phyloP scores from a whole-genome alignment of 2,113 vertebrate genomes.

The Haemorhous mexicanus region DNA sequence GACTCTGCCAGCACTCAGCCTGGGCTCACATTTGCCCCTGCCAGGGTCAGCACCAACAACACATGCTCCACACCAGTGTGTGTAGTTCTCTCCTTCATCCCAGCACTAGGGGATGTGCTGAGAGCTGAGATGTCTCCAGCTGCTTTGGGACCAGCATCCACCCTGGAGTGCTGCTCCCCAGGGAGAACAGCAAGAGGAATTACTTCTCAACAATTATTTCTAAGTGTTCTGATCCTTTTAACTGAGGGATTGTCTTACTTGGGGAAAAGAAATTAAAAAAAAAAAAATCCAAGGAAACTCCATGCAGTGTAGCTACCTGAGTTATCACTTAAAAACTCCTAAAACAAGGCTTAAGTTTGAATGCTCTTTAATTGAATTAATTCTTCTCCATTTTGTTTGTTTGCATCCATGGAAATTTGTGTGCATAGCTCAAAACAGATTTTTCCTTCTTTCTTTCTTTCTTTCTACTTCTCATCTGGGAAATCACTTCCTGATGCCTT shows the following conservation, averaged over 20 bases:
- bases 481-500: constrained; percentile 20
- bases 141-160: fast-evolving
- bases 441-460: neutral
- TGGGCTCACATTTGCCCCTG: neutral
- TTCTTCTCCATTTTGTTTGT: neutral
- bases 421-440: neutral
- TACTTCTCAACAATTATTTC: neutral
- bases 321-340: neutral
- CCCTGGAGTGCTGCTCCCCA: neutral
- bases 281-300: neutral
- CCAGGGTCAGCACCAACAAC: neutral
- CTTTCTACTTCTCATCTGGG: neutral
- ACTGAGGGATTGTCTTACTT: neutral
- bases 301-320: neutral
- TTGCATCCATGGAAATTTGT: neutral
- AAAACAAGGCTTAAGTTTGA: neutral
- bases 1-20: neutral
- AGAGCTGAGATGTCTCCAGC: neutral
- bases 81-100: neutral
- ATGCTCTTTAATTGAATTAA: neutral
- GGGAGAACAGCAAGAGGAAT: neutral
- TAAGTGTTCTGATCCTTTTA: neutral
- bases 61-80: neutral
- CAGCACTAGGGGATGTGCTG: neutral
- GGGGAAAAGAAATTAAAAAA: neutral